Evolutionary conservation across 2,113 vertebrate species (phyloP), one percentile per base, ranked within the genome.

Genomic region (Spea multiplicata): DNA sequence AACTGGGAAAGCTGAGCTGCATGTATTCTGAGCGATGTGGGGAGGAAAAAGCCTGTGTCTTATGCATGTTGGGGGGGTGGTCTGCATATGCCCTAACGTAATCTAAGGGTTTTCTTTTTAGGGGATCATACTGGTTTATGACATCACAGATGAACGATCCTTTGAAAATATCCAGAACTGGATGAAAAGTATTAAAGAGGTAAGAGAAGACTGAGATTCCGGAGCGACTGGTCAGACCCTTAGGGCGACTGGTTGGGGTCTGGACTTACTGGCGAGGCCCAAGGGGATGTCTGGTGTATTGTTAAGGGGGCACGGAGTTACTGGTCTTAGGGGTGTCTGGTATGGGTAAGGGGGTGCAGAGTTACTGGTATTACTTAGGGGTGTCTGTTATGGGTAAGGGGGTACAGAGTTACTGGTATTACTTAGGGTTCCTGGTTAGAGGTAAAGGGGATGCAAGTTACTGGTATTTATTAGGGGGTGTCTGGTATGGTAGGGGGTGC

Each of bases 161-260:
- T 98, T 92, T 0, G 95, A 97, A 87, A 98, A 98, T 83, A 98
- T 98, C 84, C 96, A 97, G 86, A 97, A 96, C 85, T 98, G 96
- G 96, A 98, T 96, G 96, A 97, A 97, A 83, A 96, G 95, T 89
- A 97, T 98, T 86, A 97, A 92, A 71, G 91, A 91, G 87, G 90
- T 89, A 44, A 68, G 81, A 5, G 17, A 55, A 44, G n/a, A 16
- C 6, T 1, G 17, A 14, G 12, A 0, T 6, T 8, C n/a, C 1
- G 7, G 52, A 8, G 47, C 0, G 16, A 5, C 12, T 5, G 67
- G 2, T 4, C n/a, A 8, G 8, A 10, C 30, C 30, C 30, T 1
- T 1, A 30, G 30, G 30, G 30, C 30, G 1, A 30, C 1, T 30
- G 30, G 30, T 30, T 30, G 30, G 30, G 30, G 30, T 30, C 30